A percentile compares a stretch with the other conserved stretches of the same genome.
Conservation (phyloP, 2,888 invertebrate species). For the Notocelia uddmanniana region DNA sequence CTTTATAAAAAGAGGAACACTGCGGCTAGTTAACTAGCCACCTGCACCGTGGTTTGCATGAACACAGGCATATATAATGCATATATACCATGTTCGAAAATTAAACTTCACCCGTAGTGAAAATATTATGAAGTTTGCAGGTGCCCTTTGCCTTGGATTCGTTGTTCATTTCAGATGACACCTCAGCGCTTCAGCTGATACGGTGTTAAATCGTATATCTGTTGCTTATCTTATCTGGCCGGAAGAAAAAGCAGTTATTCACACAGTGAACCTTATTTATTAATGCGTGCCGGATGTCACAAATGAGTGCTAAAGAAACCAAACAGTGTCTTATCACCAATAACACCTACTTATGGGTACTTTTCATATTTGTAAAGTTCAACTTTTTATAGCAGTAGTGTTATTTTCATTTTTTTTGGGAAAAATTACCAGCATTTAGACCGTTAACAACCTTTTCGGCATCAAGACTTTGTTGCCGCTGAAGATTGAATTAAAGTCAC, state of each 20-base stretch:
- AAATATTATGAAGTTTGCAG: background rate
- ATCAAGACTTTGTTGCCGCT: no score
- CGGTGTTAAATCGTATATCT: slow-evolving; percentile 31
- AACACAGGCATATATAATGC: no score
- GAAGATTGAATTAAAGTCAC: no score
- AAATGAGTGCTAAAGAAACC: slow-evolving; percentile 42
- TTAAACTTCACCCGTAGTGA: no score
- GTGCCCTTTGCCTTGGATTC: background rate
- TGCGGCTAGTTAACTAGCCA: no score
- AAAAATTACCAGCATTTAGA: no score
- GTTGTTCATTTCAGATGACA: background rate
- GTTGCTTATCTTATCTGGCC: slow-evolving; percentile 54
- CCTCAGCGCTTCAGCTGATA: slow-evolving; percentile 19
- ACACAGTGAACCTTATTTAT: slow-evolving; percentile 48
- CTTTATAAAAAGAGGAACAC: no score
- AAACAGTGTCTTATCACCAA: slow-evolving; percentile 45
- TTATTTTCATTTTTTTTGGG: slow-evolving; percentile 1
- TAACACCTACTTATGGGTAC: slow-evolving; percentile 16
- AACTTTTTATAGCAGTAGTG: background rate
- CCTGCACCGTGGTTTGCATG: no score
- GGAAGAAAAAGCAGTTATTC: slow-evolving; percentile 53
- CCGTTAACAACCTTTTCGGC: no score
- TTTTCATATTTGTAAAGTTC: background rate
- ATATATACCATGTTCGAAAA: no score
- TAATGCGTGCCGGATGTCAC: slow-evolving; percentile 48